Evolutionary conservation across 2,113 vertebrate species (phyloP), one percentile per base, ranked within the genome.

Genomic region (Oenanthe oenanthe): DNA sequence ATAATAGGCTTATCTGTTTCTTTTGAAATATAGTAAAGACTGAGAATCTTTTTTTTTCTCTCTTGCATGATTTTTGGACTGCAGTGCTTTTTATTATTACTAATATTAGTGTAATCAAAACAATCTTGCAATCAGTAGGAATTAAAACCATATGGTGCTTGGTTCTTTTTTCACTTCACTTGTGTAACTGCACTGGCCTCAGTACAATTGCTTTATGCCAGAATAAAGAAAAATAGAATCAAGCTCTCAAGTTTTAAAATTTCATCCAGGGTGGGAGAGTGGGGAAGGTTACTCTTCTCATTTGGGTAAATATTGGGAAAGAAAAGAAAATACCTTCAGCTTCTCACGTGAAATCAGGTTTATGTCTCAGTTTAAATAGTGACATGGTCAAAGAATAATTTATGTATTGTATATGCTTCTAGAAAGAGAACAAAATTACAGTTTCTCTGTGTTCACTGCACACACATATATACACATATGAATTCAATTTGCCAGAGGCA

Each of bases 31-130:
- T 22, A 31, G 47, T 83, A 67, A 90, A 84, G 31, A 9, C 47
- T 66, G 51, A 61, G 19, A 12, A 21, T 22, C 63, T 20, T 43
- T 67, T 85, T 85, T 63, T 88, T 75, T 45, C 6, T 79, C 17
- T 85, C 29, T 68, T 73, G 12, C 15, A 20, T 53, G 56, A 25
- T 78, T 84, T 93, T 78, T 58, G 36, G 25, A 63, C 80, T 77
- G 34, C 19, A 40, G 6, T 80, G 43, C 61, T 90, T 90, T 90
- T 40, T 74, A 31, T 13, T 81, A 67, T 90, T 81, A 61, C 32
- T 93, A 80, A 74, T 83, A 81, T 68, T 71, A 75, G 78, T 67
- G 56, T 77, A 93, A 95, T 88, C 68, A 86, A 74, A 93, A 22
- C 56, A 81, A 13, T 67, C 63, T 43, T 90, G 48, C 38, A 88